Base-by-base conservation (phyloP, 92 coral and sea anemone species). In the Porites lobata region DNA sequence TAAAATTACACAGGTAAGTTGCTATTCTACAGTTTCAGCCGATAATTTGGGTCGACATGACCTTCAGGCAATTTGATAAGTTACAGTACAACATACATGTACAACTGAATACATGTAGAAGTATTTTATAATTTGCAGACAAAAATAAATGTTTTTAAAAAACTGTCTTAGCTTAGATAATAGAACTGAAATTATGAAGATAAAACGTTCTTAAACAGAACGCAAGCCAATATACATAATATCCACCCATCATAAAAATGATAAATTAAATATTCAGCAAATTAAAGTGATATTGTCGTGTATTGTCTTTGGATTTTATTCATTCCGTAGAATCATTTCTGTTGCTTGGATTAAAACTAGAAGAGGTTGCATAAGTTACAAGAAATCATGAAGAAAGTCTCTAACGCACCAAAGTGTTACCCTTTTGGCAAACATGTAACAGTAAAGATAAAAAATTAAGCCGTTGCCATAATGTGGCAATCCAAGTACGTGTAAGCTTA, bases 161-260 rank as follows among this genome's bases (percentile, higher is more conserved):
- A 18, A 2, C 43, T 8, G 19, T 12, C n/a, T 9, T 18, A 73
- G 9, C 9, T 73, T 47, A 10, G 4, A 14, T 56, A 8, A 56
- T 8, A 73, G 15, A 7, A 15, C 7, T 47, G 19, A 47, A 11
- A 21, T 56, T 76, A 65, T 10, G 15, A 76, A 8, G 9, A 14
- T 53, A 24, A 76, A 5, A 65, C 21, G 7, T 56, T 57, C 79
- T 21, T 0, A 19, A 11, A 53, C 43, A 76, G 22, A 3, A 70
- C 6, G 26, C 70, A 56, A 29, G 56, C 86, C 86, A 82, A 71
- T 82, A 82, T 69, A 82, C 57, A 32, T 32, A 43, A 82, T 59
- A 58, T 53, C 17, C 21, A 29, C 32, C 62, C 62, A 61, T 22
- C n/a, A 53, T n/a, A 29, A 69, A 13, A 57, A 53, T 72, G 47